Evolutionary conservation across 2,888 invertebrate genomes (phyloP), one percentile per base, ranked within the genome.

Genomic region (Carabus problematicus): DNA sequence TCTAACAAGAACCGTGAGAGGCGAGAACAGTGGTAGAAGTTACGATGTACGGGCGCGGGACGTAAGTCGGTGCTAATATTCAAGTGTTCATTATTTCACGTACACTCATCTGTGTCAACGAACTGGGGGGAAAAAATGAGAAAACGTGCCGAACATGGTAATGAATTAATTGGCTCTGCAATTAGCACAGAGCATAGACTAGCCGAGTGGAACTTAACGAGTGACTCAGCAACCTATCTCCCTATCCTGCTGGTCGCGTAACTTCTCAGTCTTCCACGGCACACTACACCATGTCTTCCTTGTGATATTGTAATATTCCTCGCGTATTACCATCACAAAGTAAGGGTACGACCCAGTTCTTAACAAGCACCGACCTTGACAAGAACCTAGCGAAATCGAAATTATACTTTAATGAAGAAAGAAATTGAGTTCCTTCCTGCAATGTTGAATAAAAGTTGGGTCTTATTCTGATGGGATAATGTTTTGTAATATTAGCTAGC

Each of bases 81-180:
- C 18, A 67, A 59, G 59, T 49, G 66, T 59, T 68, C 61, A 68
- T 68, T 61, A 68, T 68, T 55, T 60, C 61, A 14, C 43, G 61
- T 18, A 40, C n/a, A n/a, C 52, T n/a, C 14, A 9, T 3, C 42
- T 9, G 52, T 63, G 61, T 61, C 61, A 61, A 61, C 61, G 19
- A 29, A 8, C 47, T 8, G 7, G 2, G 1, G 14, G 11, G 45
- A 69, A 69, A 69, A 69, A 69, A 45, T 40, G 47, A 42, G 41
- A 16, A 39, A 39, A 69, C 69, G 69, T 69, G 69, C 54, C 56
- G 45, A 55, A 62, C 45, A 55, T 69, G 55, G 7, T 69, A 69
- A 69, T 69, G 62, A 69, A 69, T 62, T 62, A 69, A 69, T 69
- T 69, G 69, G 55, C 62, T 55, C 14, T 45, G 55, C 62, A 69